Evolutionary conservation across 1,140 invertebrate species (phyloP), one percentile per base, ranked within the genome.

Genomic region (Hydropsyche tenuis): DNA sequence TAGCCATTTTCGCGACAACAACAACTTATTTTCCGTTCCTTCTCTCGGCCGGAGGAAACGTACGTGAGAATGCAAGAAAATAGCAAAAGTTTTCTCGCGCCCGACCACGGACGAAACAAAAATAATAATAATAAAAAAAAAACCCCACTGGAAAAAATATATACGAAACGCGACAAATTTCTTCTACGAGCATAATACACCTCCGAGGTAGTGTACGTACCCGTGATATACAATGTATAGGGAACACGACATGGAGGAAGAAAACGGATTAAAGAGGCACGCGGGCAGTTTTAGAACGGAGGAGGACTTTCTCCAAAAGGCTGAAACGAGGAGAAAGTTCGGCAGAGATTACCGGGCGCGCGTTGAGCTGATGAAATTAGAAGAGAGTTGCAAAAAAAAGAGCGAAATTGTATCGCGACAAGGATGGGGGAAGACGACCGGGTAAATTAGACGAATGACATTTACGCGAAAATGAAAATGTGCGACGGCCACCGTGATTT

Each of bases 311-410:
- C n/a, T n/a, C n/a, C n/a, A n/a, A n/a, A n/a, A n/a, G n/a, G n/a
- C n/a, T n/a, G n/a, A n/a, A n/a, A n/a, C n/a, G n/a, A n/a, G n/a
- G n/a, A 12, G 45, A 46, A 46, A 46, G 45, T 46, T 46, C 45
- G 45, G 2, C 45, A 46, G 45, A 46, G 45, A 46, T 46, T 46
- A 46, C 45, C n/a, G n/a, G n/a, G 2, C 12, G 45, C 45, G 45
- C 45, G 45, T 46, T 46, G 45, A 46, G 45, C 45, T 46, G 45
- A 46, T 46, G 45, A 46, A 46, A 46, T 46, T 46, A 46, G 45
- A 46, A 46, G 18, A 46, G 18, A 46, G 18, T n/a, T n/a, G n/a
- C n/a, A n/a, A n/a, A n/a, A n/a, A n/a, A 46, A 4, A 46, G 18
- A 3, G 18, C 14, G 45, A 46, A 46, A 46, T n/a, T 46, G 45